phyloP scores from a whole-genome alignment of 2,797 vertebrate species.

The Furcifer pardalis region DNA sequence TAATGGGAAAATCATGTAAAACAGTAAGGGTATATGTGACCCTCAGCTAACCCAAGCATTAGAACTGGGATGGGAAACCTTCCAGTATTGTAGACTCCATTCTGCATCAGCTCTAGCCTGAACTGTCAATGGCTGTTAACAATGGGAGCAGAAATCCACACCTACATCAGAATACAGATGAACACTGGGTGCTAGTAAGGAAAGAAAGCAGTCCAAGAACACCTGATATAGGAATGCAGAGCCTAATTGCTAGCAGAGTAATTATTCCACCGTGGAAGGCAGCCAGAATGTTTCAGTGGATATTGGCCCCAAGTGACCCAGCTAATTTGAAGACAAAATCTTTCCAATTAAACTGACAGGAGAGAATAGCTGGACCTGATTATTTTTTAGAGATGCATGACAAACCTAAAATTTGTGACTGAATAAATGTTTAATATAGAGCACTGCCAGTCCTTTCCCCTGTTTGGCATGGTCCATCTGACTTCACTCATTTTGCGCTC shows the following conservation, averaged over 20 bases:
- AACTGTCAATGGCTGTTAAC: not conserved
- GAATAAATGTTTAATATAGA: accelerated
- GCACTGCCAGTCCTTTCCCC: not conserved
- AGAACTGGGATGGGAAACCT: not conserved
- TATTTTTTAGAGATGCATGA: constrained; percentile 20
- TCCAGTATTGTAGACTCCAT: not conserved
- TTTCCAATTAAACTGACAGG: constrained; percentile 49
- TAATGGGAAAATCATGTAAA: not conserved
- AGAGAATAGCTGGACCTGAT: constrained; percentile 27
- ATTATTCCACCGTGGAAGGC: constrained; percentile 48
- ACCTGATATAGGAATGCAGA: not conserved
- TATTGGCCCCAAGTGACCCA: constrained; percentile 26
- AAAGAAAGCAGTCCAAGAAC: not conserved
- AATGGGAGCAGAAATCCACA: not conserved
- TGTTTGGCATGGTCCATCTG: not conserved
- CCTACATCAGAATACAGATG: constrained; percentile 12
- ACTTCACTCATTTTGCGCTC: constrained; percentile 12
- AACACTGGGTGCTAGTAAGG: constrained; percentile 3
- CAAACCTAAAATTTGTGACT: constrained; percentile 4
- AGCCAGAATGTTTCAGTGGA: constrained; percentile 29
- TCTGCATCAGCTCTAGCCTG: not conserved
- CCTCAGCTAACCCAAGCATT: not conserved
- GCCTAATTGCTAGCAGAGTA: constrained; percentile 16
- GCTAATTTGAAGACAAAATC: constrained; percentile 53
- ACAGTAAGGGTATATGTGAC: not conserved